Conservation (phyloP, 2,797 vertebrate genomes). For the Margarornis squamiger region DNA sequence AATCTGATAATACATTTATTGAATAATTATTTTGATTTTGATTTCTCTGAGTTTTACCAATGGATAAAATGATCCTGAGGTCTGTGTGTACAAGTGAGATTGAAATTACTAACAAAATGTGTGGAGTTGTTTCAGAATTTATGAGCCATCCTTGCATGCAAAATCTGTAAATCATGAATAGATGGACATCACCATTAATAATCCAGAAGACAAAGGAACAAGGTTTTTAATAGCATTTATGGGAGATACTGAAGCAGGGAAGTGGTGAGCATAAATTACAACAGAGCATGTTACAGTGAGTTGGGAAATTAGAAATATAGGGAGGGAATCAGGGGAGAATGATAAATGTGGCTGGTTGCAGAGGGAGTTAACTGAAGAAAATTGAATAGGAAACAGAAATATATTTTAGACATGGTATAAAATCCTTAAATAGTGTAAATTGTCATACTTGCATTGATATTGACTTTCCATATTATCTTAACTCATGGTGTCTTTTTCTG, state of each 20-base stretch:
- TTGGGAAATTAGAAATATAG: conserved; percentile 13
- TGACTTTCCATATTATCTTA: neutral
- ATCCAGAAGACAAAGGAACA: neutral
- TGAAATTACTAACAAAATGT: neutral
- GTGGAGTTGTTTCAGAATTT: neutral
- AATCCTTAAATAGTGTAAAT: neutral
- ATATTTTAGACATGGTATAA: neutral
- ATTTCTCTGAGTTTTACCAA: neutral
- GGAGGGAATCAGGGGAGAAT: neutral
- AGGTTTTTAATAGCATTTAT: neutral
- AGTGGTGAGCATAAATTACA: neutral
- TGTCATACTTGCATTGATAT: neutral
- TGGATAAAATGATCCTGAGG: neutral
- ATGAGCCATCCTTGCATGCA: neutral
- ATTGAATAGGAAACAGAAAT: neutral
- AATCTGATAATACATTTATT: neutral
- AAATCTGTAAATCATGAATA: neutral
- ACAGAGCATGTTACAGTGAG: neutral
- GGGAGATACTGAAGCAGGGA: neutral
- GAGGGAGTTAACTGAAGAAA: conserved; percentile 4
- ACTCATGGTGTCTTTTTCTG: neutral
- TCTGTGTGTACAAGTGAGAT: neutral
- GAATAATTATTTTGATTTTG: neutral
- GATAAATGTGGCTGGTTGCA: neutral
- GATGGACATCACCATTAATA: neutral